phyloP scores from a whole-genome alignment of 1,140 invertebrate genomes.

The Archivesica marissinica region DNA sequence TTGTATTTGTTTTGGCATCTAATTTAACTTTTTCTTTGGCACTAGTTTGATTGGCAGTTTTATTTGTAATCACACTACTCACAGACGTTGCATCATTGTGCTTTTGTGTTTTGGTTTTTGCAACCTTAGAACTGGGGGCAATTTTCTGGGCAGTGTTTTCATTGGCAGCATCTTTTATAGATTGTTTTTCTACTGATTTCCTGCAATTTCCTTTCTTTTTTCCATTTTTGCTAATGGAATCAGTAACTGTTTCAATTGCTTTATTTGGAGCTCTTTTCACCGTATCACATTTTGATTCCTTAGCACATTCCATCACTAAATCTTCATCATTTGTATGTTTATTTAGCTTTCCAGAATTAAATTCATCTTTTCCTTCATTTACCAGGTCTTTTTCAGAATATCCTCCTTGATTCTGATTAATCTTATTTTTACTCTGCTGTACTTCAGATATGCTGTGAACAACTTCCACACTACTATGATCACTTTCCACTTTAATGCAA shows the following conservation, averaged over 20 bases:
- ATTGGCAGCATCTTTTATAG: neutral
- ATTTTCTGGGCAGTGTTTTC: neutral
- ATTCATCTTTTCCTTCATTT: neutral
- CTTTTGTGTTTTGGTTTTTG: too few species aligned
- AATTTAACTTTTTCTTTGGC: neutral
- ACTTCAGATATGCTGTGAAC: neutral
- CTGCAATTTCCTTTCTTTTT: slow-evolving; percentile 24
- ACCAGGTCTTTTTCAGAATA: neutral
- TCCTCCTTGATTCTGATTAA: neutral
- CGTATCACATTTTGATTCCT: neutral
- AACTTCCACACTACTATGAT: neutral
- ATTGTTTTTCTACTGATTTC: neutral
- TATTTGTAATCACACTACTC: too few species aligned
- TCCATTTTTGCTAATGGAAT: slow-evolving; percentile 9
- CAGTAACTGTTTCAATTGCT: neutral
- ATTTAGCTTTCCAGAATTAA: neutral
- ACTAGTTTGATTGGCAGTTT: neutral
- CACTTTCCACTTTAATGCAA: neutral
- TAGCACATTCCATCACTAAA: neutral
- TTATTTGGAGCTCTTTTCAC: slow-evolving; percentile 7
- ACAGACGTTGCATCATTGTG: neutral
- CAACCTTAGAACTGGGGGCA: neutral
- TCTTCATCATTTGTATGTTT: neutral
- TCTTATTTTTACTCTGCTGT: neutral
- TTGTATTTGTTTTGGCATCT: too few species aligned